Base-by-base conservation (phyloP, 2,888 invertebrate genomes). In the Siphonodentalium dalli region DNA sequence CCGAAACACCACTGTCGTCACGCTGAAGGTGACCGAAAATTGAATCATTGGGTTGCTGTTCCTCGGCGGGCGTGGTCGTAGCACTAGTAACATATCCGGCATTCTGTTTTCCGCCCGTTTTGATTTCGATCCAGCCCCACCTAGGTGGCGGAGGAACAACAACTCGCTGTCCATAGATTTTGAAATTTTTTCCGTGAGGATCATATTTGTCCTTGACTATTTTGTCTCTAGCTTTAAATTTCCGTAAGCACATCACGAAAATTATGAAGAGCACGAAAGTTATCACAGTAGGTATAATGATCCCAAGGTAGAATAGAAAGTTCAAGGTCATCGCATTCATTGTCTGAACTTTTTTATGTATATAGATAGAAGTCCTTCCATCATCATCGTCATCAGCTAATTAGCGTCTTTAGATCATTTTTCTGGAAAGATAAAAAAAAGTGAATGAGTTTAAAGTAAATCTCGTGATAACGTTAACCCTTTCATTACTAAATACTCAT, bases 201-300 rank as follows among this genome's bases (percentile, higher is more conserved):
- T 72, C 72, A 52, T 72, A 68, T 42, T 66, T 66, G 58, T 72
- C 71, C 48, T 68, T 71, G 49, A 66, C 65, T 15, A 72, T 69
- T 42, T 67, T 62, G 49, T 66, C 57, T n/a, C 69, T 63, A 18
- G 68, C 56, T 52, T 62, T 61, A 48, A 68, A 67, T 53, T 69
- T 72, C 60, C 68, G 71, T 71, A 72, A 74, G 50, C 77, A 79
- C 54, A 69, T 64, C 46, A 78, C 69, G 60, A 79, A 79, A 18
- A 72, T 63, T 13, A 71, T 59, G 54, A 79, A 78, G 33, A 77
- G 65, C 9, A 66, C 60, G 46, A 79, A 59, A 37, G 77, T 77
- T 29, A 77, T 68, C 35, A 74, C 49, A 23, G 76, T 71, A 18
- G 78, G 78, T 43, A 78, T 62, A 33, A 79, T 58, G 37, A 79